Evolutionary conservation across 2,113 vertebrate genomes (phyloP).

Genomic region (Solea senegalensis): DNA sequence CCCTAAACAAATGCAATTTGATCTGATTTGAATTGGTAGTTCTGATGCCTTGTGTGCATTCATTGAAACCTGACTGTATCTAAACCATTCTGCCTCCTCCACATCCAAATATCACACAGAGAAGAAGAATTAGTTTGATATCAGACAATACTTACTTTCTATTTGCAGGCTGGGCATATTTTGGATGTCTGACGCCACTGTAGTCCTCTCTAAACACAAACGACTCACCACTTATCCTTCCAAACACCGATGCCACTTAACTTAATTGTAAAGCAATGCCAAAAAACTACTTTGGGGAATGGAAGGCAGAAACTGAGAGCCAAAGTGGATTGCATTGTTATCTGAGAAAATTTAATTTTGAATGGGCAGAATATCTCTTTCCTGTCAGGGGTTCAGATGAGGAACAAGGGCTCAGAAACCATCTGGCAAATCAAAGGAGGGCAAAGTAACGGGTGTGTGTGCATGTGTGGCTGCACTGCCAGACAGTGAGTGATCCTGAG

Average conservation of each 20-base stretch:
- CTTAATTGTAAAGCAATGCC: constrained; percentile 24
- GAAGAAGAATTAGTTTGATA: too few species aligned
- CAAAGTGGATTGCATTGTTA: constrained; percentile 11
- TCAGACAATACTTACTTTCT: too few species aligned
- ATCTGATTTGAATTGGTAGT: too few species aligned
- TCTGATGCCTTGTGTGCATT: too few species aligned
- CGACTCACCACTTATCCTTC: not conserved
- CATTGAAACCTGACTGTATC: too few species aligned
- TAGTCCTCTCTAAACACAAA: not conserved
- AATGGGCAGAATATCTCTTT: not conserved
- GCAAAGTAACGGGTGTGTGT: not conserved
- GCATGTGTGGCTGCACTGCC: not conserved
- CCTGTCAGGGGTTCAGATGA: not conserved
- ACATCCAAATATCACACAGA: too few species aligned
- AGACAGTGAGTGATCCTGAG: not conserved
- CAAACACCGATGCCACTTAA: constrained; percentile 17
- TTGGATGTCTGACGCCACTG: not conserved
- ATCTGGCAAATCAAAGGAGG: constrained; percentile 8
- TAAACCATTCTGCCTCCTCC: too few species aligned
- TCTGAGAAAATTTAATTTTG: constrained; percentile 7
- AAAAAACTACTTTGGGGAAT: constrained; percentile 8
- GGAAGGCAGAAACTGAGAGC: not conserved
- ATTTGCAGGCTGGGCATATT: not conserved
- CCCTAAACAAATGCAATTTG: too few species aligned
- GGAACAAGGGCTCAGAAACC: not conserved